Conservation (phyloP, 2,113 vertebrate genomes). For the Sialia sialis region DNA sequence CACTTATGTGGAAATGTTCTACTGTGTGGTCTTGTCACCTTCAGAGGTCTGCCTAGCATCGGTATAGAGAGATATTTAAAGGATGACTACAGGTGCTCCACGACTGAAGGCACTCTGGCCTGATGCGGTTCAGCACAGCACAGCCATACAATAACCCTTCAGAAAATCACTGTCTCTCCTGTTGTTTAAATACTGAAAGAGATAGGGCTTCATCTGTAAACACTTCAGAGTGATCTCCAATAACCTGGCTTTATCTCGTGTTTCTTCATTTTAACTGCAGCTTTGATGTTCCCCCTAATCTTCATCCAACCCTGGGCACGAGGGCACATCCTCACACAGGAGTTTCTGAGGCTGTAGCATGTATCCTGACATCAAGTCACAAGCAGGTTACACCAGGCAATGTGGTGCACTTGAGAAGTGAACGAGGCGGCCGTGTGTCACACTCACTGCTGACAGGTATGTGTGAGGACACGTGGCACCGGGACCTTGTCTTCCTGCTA, state of each 20-base stretch:
- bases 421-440: background rate
- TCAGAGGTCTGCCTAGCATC: background rate
- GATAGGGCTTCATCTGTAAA: slow-evolving; percentile 41
- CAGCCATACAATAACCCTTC: background rate
- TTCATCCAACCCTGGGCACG: background rate
- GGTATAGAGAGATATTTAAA: background rate
- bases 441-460: background rate
- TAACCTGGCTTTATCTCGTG: slow-evolving; percentile 31
- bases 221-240: slow-evolving; percentile 61
- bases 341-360: background rate
- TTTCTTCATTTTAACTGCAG: slow-evolving; percentile 31
- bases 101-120: background rate
- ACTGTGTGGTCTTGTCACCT: background rate
- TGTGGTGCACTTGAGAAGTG: background rate
- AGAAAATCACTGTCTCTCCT: slow-evolving; percentile 20
- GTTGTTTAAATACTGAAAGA: slow-evolving; percentile 55
- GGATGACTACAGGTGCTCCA: background rate
- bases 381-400: background rate
- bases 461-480: background rate
- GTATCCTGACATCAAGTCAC: background rate
- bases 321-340: background rate
- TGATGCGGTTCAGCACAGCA: background rate
- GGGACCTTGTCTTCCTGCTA: accelerated
- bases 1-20: background rate
- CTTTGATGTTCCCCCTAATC: slow-evolving; percentile 58